Evolutionary conservation across 2,113 vertebrate genomes (phyloP).

Genomic region (Microcebus murinus): DNA sequence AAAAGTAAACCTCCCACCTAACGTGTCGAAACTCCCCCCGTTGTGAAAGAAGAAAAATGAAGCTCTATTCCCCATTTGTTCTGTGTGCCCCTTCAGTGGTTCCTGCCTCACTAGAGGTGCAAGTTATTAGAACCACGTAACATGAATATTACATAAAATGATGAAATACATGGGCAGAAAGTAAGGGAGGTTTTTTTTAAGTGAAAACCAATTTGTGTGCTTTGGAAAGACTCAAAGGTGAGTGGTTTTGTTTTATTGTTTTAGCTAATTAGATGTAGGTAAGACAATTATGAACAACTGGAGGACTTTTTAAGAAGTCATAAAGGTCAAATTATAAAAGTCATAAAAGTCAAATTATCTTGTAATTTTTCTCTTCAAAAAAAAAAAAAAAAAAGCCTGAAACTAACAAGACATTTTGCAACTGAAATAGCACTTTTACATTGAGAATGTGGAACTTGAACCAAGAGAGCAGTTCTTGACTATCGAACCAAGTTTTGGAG

Average conservation of each 20-base stretch:
- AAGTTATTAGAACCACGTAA: background rate
- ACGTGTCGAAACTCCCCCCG: background rate
- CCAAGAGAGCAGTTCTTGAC: background rate
- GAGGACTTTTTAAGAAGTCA: background rate
- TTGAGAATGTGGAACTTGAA: background rate
- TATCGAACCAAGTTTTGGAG: background rate
- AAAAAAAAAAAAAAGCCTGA: background rate
- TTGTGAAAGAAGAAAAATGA: background rate
- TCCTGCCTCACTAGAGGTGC: background rate
- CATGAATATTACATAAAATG: background rate
- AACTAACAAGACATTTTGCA: background rate
- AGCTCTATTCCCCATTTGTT: background rate
- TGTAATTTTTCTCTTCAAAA: background rate
- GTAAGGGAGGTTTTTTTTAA: background rate
- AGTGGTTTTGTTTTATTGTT: background rate
- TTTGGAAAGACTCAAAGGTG: slow-evolving; percentile 52
- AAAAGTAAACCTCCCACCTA: background rate
- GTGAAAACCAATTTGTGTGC: slow-evolving; percentile 29
- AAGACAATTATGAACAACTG: background rate
- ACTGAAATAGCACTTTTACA: background rate
- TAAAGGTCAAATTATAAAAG: background rate
- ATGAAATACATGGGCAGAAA: background rate
- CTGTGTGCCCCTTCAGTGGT: background rate
- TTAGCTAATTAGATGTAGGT: background rate
- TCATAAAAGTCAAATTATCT: background rate